Evolutionary conservation across 2,113 vertebrate genomes (phyloP).

Genomic region (western clawed frog (Xenopus tropicalis)): UCB_Xtro_10.0 CM004452.2:28543501-28544000

Average conservation of each 20-base stretch:
- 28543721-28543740: slow-evolving; percentile 80
- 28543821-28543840: slow-evolving; percentile 84
- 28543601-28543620: slow-evolving; percentile 93
- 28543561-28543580: slow-evolving; percentile 74
- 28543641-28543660: slow-evolving; percentile 81
- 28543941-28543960: not conserved
- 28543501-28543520: slow-evolving; percentile 63
- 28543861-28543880: slow-evolving; percentile 61
- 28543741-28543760: slow-evolving; percentile 79
- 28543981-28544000: too few relatives aligned
- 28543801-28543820: slow-evolving; percentile 92
- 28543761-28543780: slow-evolving; percentile 70
- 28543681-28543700: slow-evolving; percentile 77
- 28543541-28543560: slow-evolving; percentile 65
- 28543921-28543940: not conserved
- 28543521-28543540: slow-evolving; percentile 60
- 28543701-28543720: slow-evolving; percentile 68
- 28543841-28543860: slow-evolving; percentile 69
- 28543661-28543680: slow-evolving; percentile 83
- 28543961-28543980: not conserved
- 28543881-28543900: slow-evolving; percentile 70
- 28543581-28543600: slow-evolving; percentile 88
- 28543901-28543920: slow-evolving; percentile 72
- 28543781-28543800: slow-evolving; percentile 88
- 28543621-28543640: slow-evolving; percentile 87